phyloP scores from a whole-genome alignment of 2,797 vertebrate species.

The Galagoides demidoff region DNA sequence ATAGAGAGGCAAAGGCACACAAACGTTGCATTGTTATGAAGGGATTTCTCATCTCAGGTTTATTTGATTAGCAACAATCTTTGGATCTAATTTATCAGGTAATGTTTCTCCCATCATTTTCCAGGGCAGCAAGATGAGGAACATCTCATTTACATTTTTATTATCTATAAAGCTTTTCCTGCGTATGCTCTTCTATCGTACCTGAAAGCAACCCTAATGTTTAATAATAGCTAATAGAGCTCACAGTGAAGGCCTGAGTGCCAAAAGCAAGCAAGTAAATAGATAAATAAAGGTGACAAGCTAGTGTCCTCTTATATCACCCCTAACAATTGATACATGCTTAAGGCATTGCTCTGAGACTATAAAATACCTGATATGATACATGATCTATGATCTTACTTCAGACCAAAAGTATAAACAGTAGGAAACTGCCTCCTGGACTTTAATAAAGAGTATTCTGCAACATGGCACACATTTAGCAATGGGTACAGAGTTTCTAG shows the following conservation, averaged over 20 bases:
- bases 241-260: constrained; percentile 1
- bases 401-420: constrained; percentile 44
- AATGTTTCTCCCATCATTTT: constrained; percentile 72
- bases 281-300: neutral
- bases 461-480: neutral
- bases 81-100: constrained; percentile 71
- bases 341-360: constrained; percentile 11
- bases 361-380: constrained; percentile 22
- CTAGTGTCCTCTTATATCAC: neutral
- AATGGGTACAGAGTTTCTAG: neutral
- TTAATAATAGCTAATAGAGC: constrained; percentile 42
- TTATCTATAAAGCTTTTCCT: constrained; percentile 64
- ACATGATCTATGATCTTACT: constrained; percentile 52
- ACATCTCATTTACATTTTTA: constrained; percentile 74
- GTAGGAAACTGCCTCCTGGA: neutral
- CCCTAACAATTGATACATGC: constrained; percentile 4
- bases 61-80: constrained; percentile 75
- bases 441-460: constrained; percentile 25
- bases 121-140: constrained; percentile 60
- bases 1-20: constrained; percentile 8
- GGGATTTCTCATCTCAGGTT: constrained; percentile 59
- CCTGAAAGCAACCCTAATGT: constrained; percentile 55
- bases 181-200: constrained; percentile 57
- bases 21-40: constrained; percentile 45
- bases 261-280: neutral